A percentile compares a stretch with the other conserved stretches of the same genome.
phyloP scores from a whole-genome alignment of 1,140 invertebrate species.

The Tetragnatha versicolor region DNA sequence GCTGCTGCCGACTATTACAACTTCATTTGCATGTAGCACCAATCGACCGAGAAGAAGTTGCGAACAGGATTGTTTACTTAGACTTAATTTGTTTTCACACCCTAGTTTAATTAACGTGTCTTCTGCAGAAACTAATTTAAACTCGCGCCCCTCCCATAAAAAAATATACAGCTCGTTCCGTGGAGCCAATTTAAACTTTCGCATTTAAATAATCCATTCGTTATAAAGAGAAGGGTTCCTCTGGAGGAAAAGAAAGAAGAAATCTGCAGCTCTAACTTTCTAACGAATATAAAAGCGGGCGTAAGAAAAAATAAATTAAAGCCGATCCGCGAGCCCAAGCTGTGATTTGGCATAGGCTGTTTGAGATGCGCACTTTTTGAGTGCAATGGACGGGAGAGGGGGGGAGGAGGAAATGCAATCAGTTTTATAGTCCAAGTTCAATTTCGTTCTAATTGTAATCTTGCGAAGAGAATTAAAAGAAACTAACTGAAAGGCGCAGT shows the following conservation, averaged over 20 bases:
- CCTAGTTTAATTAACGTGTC: too few relatives aligned
- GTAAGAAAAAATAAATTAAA: neutral
- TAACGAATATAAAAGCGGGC: neutral
- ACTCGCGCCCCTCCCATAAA: too few relatives aligned
- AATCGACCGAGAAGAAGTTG: too few relatives aligned
- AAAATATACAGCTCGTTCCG: too few relatives aligned
- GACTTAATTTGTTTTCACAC: too few relatives aligned
- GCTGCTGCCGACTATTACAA: too few relatives aligned
- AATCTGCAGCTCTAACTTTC: neutral
- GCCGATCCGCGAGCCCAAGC: neutral
- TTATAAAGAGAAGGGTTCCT: neutral
- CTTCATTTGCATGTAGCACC: too few relatives aligned
- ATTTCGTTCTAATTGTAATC: conserved; percentile 22
- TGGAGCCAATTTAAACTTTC: conserved; percentile 15
- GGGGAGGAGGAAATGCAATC: neutral
- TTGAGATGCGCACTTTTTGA: neutral
- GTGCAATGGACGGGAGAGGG: neutral
- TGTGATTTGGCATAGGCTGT: neutral
- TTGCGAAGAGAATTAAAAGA: conserved; percentile 3
- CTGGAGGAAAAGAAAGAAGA: neutral
- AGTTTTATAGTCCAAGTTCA: conserved; percentile 19
- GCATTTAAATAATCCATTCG: neutral
- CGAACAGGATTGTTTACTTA: too few relatives aligned
- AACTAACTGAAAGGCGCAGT: neutral
- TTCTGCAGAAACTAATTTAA: too few relatives aligned